Evolutionary conservation across 2,888 invertebrate species (phyloP), one percentile per base, ranked within the genome.

Genomic region (Orthonychiurus folsomi): DNA sequence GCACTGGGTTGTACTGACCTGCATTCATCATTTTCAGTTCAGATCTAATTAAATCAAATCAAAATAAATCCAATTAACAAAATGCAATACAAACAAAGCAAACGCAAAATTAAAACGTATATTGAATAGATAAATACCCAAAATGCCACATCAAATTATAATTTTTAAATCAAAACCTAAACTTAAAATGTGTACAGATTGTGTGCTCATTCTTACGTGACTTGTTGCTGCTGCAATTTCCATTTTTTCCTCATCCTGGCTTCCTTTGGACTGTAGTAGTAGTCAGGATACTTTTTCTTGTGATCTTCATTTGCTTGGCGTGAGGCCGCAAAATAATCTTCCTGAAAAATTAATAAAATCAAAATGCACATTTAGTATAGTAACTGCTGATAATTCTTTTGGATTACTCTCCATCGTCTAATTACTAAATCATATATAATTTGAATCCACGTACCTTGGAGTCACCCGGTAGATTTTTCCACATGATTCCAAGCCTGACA

Each of bases 191-290:
- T n/a, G n/a, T n/a, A n/a, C n/a, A n/a, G n/a, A n/a, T n/a, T n/a
- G n/a, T n/a, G n/a, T n/a, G n/a, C n/a, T n/a, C n/a, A n/a, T n/a
- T n/a, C n/a, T n/a, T n/a, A 65, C 55, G 60, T 63, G 48, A 65
- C 65, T 56, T 67, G 67, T 54, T 68, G 70, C 56, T 72, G 72
- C 50, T 72, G 70, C 56, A 70, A 56, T 60, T 72, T 72, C 67
- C 68, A 70, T 48, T 64, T 64, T 60, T 83, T 84, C 63, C 83
- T 79, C 74, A 83, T 77, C 64, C 83, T 78, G 55, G 83, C 83
- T 75, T 83, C 83, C 73, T 83, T 83, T 52, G 84, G 83, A 74
- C 83, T 84, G 78, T 83, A 84, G 63, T 83, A 82, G 75, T 84
- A 84, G 77, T 83, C 81, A 65, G 84, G 84, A 77, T 83, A 84